Base-by-base conservation (phyloP, 2,888 invertebrate species). In the Dione juno region DNA sequence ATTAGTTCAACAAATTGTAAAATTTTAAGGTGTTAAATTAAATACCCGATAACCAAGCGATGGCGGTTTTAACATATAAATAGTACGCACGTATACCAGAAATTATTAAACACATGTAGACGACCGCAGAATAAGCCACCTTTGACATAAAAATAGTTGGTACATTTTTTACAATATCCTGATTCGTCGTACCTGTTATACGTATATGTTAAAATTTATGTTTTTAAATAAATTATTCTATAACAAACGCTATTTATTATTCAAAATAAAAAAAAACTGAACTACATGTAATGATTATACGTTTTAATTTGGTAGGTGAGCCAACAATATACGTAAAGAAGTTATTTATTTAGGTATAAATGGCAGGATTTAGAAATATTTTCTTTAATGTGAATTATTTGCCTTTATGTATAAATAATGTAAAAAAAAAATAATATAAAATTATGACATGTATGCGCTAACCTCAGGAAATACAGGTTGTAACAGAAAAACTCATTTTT, bases 51-150 rank as follows among this genome's bases (percentile, higher is more conserved):
- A 66, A 54, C 41, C 53, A 50, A 53, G 66, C 41, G 28, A 53
- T 66, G 43, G 70, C 50, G 70, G 70, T 58, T 67, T 53, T 28
- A 54, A 58, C 43, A 67, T 65, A 67, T 57, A 52, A 64, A 45
- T 28, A 66, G 53, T 40, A 19, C 28, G 40, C 40, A 16, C 35
- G 48, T 41, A 69, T 59, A 53, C 45, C 61, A 50, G 63, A 35
- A 54, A 69, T 59, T 66, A 69, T 66, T 72, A 61, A 66, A 72
- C 72, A 72, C 69, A 52, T 63, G 69, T 66, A 63, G 41, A 54
- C 11, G 57, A 69, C 71, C 71, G 69, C 71, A 72, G 58, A 61
- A 21, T 61, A 66, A 72, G 65, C 71, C 71, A 67, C 48, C 66
- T 72, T 66, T 61, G 53, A 57, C 41, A 64, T 21, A 66, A 66